These are phyloP conservation scores for Trichonephila clavipes DNA, from an alignment of 1,140 invertebrate species.

Conservation along the genomic window DNA sequence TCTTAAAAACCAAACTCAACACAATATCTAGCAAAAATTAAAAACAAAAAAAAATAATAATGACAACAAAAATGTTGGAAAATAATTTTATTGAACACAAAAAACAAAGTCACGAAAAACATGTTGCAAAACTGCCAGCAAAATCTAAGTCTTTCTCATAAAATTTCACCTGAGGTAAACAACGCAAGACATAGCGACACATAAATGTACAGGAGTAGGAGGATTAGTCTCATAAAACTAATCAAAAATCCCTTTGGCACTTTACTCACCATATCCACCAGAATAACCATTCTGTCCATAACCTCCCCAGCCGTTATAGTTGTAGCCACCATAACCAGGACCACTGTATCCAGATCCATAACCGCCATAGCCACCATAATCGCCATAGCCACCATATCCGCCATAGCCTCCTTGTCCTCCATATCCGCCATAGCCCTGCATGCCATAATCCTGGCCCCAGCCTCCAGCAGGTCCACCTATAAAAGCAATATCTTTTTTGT, in stretches of 20 bases:
- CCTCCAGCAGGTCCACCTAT: conserved; percentile 77
- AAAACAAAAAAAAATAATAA: conserved; percentile 42
- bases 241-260: conserved; percentile 76
- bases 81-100: conserved; percentile 71
- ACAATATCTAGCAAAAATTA: background rate
- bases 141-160: conserved; percentile 52
- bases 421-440: conserved; percentile 71
- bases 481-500: conserved; percentile 77
- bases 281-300: conserved; percentile 81
- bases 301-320: conserved; percentile 84
- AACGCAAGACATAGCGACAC: conserved; percentile 28
- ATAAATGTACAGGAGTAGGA: conserved; percentile 37
- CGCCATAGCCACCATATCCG: conserved; percentile 62
- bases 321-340: conserved; percentile 78
- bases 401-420: conserved; percentile 61
- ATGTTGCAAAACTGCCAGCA: conserved; percentile 27
- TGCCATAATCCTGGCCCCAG: conserved; percentile 70
- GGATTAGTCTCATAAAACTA: background rate
- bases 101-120: conserved; percentile 20
- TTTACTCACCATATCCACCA: conserved; percentile 80
- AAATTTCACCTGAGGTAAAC: conserved; percentile 43
- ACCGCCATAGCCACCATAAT: conserved; percentile 66
- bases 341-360: conserved; percentile 75
- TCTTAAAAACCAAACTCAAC: too few species aligned
- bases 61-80: conserved; percentile 48